Percentiles rank a stretch among this genome's conserved stretches.
Evolutionary conservation across 2,113 vertebrate genomes (phyloP).

Genomic region (Litocranius walleri): DNA sequence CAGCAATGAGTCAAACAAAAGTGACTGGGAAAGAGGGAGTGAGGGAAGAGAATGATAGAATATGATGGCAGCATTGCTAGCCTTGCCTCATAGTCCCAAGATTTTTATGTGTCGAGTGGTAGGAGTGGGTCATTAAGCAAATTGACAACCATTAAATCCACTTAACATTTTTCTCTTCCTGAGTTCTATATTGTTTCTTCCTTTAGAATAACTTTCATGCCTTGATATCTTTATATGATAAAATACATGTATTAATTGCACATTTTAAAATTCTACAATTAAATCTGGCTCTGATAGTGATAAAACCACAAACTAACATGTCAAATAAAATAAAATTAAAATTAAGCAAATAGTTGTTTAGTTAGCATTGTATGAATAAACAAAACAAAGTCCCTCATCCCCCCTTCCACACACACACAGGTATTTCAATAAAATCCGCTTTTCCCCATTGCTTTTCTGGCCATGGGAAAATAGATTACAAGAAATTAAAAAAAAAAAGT

Average conservation of each 20-base stretch:
- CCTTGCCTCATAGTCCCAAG: neutral
- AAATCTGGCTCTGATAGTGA: neutral
- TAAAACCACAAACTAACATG: neutral
- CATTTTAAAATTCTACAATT: neutral
- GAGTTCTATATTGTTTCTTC: neutral
- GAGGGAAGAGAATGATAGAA: neutral
- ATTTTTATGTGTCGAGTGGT: neutral
- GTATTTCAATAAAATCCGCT: neutral
- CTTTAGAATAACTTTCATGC: neutral
- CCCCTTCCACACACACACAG: rapidly evolving
- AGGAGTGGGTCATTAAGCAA: neutral
- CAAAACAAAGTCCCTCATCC: neutral
- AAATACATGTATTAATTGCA: neutral
- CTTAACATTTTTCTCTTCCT: neutral
- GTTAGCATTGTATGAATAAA: neutral
- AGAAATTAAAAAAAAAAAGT: slow-evolving; percentile 2
- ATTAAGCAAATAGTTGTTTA: neutral
- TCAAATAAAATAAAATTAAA: slow-evolving; percentile 7
- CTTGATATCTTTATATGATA: neutral
- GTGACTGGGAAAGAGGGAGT: neutral
- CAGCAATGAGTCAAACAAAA: neutral
- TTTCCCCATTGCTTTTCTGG: neutral
- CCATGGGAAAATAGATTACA: neutral
- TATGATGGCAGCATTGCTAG: neutral
- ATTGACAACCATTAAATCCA: neutral